Percentiles rank a stretch among this genome's conserved stretches.
Evolutionary conservation across 2,113 vertebrate species (phyloP).

Genomic region (Alethe castanea): DNA sequence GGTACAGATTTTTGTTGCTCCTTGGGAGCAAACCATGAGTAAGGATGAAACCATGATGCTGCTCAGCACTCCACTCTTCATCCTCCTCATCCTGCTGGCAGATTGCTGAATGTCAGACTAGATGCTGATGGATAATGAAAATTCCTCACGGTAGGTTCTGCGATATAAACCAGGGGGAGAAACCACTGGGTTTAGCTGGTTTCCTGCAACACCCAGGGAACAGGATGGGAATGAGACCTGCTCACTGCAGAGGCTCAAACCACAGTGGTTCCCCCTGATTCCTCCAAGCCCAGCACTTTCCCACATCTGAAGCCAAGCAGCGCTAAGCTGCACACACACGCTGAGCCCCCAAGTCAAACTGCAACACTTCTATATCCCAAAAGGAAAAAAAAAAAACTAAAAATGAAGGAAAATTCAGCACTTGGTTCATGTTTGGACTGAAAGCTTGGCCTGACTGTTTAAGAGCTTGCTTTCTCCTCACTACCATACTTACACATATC

Average conservation of each 20-base stretch:
- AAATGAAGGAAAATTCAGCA: background rate
- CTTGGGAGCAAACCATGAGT: background rate
- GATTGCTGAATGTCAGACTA: background rate
- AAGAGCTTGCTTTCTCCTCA: background rate
- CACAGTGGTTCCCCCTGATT: background rate
- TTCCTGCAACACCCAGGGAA: background rate
- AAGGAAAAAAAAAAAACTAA: background rate
- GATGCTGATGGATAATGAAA: background rate
- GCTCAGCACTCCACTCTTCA: background rate
- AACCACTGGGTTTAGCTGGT: background rate
- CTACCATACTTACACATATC: background rate
- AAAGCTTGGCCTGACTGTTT: background rate
- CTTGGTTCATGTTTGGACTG: background rate
- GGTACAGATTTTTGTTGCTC: background rate
- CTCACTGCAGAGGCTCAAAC: background rate
- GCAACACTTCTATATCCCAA: background rate
- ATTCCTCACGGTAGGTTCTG: background rate
- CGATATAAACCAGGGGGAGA: background rate
- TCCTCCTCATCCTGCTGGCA: background rate
- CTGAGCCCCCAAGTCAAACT: background rate
- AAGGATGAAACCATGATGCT: background rate
- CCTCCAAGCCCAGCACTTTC: background rate
- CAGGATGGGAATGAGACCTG: background rate
- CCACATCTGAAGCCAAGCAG: background rate
- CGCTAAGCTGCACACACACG: rapidly evolving